These are phyloP conservation scores for Lamproptera curius DNA, from an alignment of 2,888 invertebrate genomes.

Conservation along the genomic window DNA sequence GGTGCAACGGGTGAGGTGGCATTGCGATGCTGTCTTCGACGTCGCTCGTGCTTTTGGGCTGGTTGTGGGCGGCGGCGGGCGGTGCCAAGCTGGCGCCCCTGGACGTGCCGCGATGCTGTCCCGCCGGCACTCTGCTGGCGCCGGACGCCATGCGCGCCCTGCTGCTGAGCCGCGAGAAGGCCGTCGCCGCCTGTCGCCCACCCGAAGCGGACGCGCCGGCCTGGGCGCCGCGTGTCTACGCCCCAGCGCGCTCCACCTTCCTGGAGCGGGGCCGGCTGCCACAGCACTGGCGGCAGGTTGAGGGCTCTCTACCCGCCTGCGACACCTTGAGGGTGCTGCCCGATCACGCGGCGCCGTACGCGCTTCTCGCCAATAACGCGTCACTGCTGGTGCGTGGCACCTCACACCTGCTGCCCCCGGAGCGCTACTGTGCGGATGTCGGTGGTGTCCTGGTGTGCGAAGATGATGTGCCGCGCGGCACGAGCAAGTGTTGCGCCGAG, in stretches of 20 bases:
- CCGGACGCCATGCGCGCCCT: conserved; percentile 60
- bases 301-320: conserved; percentile 55
- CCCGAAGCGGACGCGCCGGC: conserved; percentile 36
- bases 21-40: conserved; percentile 31
- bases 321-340: conserved; percentile 48
- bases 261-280: conserved; percentile 63
- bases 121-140: conserved; percentile 36
- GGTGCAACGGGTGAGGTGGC: conserved; percentile 26
- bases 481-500: conserved; percentile 84
- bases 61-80: conserved; percentile 32
- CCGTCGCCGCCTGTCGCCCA: conserved; percentile 39
- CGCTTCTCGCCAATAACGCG: conserved; percentile 82
- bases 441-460: conserved; percentile 81
- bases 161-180: conserved; percentile 62
- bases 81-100: conserved; percentile 43
- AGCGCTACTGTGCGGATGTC: conserved; percentile 83
- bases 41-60: conserved; percentile 25
- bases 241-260: conserved; percentile 60
- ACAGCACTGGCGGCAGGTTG: conserved; percentile 63
- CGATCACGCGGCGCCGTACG: conserved; percentile 63
- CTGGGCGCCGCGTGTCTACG: conserved; percentile 80
- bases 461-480: conserved; percentile 50
- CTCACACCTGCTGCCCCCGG: conserved; percentile 63
- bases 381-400: conserved; percentile 76
- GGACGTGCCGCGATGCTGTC: conserved; percentile 51